Evolutionary conservation across 2,113 vertebrate species (phyloP).

Genomic region (Agapornis roseicollis): DNA sequence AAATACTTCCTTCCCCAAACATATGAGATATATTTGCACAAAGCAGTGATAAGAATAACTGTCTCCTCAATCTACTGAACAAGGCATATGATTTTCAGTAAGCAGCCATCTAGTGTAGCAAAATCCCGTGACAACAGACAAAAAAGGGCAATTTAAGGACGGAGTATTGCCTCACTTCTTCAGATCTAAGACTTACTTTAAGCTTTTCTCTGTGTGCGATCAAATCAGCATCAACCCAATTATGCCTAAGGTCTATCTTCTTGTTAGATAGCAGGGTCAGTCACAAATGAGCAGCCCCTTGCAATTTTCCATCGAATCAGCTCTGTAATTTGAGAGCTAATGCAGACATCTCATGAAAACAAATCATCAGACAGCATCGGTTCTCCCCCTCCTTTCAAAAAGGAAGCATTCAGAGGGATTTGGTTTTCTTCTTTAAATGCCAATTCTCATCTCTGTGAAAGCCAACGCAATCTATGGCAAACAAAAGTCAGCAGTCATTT

Average conservation of each 20-base stretch:
- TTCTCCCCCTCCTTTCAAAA: slow-evolving; percentile 30
- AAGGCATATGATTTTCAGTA: background rate
- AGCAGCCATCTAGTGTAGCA: background rate
- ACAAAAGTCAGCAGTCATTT: slow-evolving; percentile 31
- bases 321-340: slow-evolving; percentile 67
- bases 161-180: background rate
- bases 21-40: background rate
- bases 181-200: slow-evolving; percentile 55
- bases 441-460: slow-evolving; percentile 28
- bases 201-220: slow-evolving; percentile 25
- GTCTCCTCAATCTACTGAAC: background rate
- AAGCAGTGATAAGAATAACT: slow-evolving; percentile 1
- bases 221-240: slow-evolving; percentile 71
- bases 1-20: background rate
- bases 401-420: background rate
- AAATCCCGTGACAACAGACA: slow-evolving; percentile 1
- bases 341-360: slow-evolving; percentile 63
- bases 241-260: slow-evolving; percentile 61
- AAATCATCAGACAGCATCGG: slow-evolving; percentile 31
- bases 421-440: slow-evolving; percentile 45
- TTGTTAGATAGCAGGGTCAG: slow-evolving; percentile 66
- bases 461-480: slow-evolving; percentile 24
- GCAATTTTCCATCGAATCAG: slow-evolving; percentile 67
- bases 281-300: slow-evolving; percentile 69
- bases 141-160: slow-evolving; percentile 51